These are phyloP conservation scores for Philypnodon macrostomus DNA, from an alignment of 2,797 vertebrate species.

Conservation along the genomic window DNA sequence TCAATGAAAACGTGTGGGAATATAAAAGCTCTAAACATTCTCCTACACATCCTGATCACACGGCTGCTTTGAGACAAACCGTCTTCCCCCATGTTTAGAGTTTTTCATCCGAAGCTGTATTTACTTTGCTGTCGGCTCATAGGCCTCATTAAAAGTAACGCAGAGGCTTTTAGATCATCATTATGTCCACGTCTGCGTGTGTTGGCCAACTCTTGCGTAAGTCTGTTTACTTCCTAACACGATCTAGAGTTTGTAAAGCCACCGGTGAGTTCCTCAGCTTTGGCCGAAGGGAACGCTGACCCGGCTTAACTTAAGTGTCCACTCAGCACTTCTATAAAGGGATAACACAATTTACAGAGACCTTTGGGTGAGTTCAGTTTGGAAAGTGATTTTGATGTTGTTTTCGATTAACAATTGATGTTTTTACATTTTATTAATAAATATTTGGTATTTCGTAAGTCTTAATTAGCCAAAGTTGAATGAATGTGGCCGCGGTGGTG, in stretches of 20 bases:
- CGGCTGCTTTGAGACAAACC: no score
- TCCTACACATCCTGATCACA: no score
- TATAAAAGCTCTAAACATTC: no score
- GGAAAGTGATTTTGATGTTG: slow-evolving; percentile 23
- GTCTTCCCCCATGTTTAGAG: no score
- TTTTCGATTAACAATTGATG: no score
- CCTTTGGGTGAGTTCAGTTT: slow-evolving; percentile 35
- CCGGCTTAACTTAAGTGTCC: slow-evolving; percentile 30
- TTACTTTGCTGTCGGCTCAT: slow-evolving; percentile 10
- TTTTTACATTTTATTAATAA: no score
- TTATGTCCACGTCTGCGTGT: slow-evolving; percentile 2
- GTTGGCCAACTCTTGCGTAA: slow-evolving; percentile 1
- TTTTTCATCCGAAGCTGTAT: no score
- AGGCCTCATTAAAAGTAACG: slow-evolving; percentile 19
- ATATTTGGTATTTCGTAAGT: no score
- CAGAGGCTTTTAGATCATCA: slow-evolving; percentile 16
- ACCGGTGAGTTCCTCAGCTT: slow-evolving; percentile 24
- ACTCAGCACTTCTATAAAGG: slow-evolving; percentile 53
- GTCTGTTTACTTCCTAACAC: slow-evolving; percentile 11
- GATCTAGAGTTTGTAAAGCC: slow-evolving; percentile 21
- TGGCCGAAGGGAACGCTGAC: slow-evolving; percentile 37
- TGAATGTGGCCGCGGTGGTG: no score
- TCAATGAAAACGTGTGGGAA: no score
- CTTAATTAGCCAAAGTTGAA: no score
- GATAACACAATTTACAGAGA: slow-evolving; percentile 35